These are phyloP conservation scores for Blastobasis lacticolella DNA, from an alignment of 2,888 invertebrate genomes.

Conservation along the genomic window DNA sequence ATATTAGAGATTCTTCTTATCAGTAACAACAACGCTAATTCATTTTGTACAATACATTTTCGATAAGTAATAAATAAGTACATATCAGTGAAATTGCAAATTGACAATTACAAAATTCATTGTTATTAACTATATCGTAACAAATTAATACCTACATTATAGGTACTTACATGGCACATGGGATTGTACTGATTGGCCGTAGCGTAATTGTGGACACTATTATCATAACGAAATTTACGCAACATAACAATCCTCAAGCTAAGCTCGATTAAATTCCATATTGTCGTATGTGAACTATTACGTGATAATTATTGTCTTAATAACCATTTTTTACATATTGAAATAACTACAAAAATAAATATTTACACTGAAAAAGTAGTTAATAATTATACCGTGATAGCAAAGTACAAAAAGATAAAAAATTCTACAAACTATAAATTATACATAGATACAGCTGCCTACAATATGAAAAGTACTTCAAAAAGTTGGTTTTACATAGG, in stretches of 20 bases:
- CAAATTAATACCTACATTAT: no score
- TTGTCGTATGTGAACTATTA: conserved; percentile 55
- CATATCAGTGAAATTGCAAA: no score
- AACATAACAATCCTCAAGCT: conserved; percentile 34
- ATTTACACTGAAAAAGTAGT: not conserved
- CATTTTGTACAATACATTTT: no score
- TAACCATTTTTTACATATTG: conserved; percentile 5
- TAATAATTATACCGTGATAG: conserved; percentile 1
- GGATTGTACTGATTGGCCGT: no score
- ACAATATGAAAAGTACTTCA: conserved; percentile 35
- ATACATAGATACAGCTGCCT: conserved; percentile 38
- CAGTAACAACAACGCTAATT: no score
- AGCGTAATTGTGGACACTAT: no score
- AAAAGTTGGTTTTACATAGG: conserved; percentile 20
- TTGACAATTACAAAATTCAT: no score
- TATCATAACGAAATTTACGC: conserved; percentile 2
- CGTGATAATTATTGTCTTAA: conserved; percentile 69
- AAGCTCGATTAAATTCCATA: conserved; percentile 59
- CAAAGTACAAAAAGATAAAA: conserved; percentile 7
- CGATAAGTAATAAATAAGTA: no score
- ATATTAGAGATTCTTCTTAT: no score
- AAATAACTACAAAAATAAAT: conserved; percentile 6
- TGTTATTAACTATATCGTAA: no score
- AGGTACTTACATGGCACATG: no score
- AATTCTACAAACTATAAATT: no score